Percentiles rank a stretch among this genome's conserved stretches.
Evolutionary conservation across 1,140 invertebrate species (phyloP).

Genomic region (Drosophila parvula): DNA sequence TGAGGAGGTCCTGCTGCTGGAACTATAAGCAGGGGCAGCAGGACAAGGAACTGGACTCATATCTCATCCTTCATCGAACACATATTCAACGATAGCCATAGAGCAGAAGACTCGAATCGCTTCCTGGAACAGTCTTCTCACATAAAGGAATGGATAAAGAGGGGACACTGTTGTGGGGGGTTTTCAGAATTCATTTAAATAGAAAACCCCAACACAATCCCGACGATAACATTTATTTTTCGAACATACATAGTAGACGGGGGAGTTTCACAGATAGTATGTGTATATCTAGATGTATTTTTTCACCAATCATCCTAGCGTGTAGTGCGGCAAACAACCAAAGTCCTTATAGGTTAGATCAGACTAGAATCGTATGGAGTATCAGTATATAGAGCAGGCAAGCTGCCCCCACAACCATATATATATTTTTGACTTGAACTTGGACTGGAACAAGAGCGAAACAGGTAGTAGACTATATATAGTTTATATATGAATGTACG

Average conservation of each 20-base stretch:
- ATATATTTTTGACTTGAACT: constrained; percentile 69
- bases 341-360: constrained; percentile 80
- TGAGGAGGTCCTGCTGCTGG: constrained; percentile 84
- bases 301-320: constrained; percentile 81
- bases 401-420: constrained; percentile 14
- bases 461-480: constrained; percentile 61
- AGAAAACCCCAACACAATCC: background rate
- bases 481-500: constrained; percentile 61
- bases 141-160: background rate
- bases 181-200: background rate
- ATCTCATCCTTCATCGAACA: constrained; percentile 63
- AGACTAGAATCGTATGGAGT: constrained; percentile 45
- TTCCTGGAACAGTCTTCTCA: constrained; percentile 47
- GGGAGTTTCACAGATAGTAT: constrained; percentile 23
- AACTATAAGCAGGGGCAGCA: constrained; percentile 70
- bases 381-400: constrained; percentile 49
- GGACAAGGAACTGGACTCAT: constrained; percentile 58
- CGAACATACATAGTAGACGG: constrained; percentile 17
- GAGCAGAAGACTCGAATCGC: constrained; percentile 33
- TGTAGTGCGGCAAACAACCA: constrained; percentile 80
- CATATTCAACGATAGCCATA: constrained; percentile 79
- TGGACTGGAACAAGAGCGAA: constrained; percentile 29
- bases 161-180: background rate
- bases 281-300: constrained; percentile 75
- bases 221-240: constrained; percentile 42